phyloP scores from a whole-genome alignment of 2,888 invertebrate genomes.

The Tinea semifulvella region DNA sequence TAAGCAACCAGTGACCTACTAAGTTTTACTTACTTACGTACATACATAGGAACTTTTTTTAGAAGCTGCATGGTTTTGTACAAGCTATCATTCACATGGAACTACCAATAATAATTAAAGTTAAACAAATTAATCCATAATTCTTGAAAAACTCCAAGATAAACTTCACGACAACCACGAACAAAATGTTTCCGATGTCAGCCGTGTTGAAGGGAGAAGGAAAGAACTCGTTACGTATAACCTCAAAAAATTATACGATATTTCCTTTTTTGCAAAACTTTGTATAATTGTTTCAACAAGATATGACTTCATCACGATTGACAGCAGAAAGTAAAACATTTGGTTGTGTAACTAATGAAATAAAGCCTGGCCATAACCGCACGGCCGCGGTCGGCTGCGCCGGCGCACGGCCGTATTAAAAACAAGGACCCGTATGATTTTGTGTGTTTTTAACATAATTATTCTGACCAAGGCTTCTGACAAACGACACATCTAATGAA shows the following conservation, averaged over 20 bases:
- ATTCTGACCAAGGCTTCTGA: constrained; percentile 42
- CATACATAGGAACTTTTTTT: constrained; percentile 68
- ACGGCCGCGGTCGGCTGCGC: constrained; percentile 40
- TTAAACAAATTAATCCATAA: constrained; percentile 53
- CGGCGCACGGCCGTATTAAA: constrained; percentile 29
- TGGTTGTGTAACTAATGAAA: neutral
- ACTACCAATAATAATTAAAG: constrained; percentile 58
- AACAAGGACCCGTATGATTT: constrained; percentile 59
- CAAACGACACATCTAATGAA: constrained; percentile 54
- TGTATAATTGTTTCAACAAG: constrained; percentile 1
- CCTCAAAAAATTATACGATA: no score
- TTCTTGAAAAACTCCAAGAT: constrained; percentile 43
- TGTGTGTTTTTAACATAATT: constrained; percentile 51
- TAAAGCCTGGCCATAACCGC: constrained; percentile 21
- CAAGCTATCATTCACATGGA: constrained; percentile 66
- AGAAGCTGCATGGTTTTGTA: constrained; percentile 67
- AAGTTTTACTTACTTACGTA: constrained; percentile 60
- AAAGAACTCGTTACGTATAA: no score
- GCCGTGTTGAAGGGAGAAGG: no score
- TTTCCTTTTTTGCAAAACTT: no score
- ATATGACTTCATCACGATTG: neutral
- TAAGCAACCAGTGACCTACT: constrained; percentile 38
- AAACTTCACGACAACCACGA: constrained; percentile 29
- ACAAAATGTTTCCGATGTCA: neutral
- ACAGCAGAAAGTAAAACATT: constrained; percentile 1